Evolutionary conservation across 2,113 vertebrate species (phyloP).

Genomic region (Redunca redunca): DNA sequence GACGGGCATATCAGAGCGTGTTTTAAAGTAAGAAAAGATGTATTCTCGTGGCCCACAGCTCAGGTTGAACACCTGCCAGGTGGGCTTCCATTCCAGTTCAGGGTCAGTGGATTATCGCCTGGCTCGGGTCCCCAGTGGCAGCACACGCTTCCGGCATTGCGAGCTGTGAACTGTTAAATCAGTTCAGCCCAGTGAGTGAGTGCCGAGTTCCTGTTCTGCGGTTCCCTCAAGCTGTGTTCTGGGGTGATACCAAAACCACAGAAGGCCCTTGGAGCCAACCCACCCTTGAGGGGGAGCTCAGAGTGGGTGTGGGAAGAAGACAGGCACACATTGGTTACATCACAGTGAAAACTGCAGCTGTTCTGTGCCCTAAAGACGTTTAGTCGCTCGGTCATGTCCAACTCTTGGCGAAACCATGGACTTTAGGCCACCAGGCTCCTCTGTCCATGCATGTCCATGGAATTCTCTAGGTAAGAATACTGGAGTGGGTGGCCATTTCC

Average conservation of each 20-base stretch:
- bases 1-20: not conserved
- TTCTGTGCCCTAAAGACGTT: not conserved
- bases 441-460: not conserved
- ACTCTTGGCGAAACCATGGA: not conserved
- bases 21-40: not conserved
- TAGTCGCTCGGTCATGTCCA: not conserved
- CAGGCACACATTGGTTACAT: not conserved
- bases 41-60: not conserved
- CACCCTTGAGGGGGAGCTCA: not conserved
- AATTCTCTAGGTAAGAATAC: not conserved
- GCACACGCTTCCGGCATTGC: not conserved
- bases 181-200: not conserved
- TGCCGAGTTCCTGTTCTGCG: not conserved
- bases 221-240: not conserved
- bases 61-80: not conserved
- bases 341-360: not conserved
- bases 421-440: not conserved
- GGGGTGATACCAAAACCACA: not conserved
- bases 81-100: not conserved
- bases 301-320: not conserved
- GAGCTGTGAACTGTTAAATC: not conserved
- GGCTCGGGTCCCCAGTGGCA: not conserved
- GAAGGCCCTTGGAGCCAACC: not conserved
- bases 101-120: not conserved
- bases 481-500: not conserved